Conservation (phyloP, 2,113 vertebrate species). For the Caracal caracal region DNA sequence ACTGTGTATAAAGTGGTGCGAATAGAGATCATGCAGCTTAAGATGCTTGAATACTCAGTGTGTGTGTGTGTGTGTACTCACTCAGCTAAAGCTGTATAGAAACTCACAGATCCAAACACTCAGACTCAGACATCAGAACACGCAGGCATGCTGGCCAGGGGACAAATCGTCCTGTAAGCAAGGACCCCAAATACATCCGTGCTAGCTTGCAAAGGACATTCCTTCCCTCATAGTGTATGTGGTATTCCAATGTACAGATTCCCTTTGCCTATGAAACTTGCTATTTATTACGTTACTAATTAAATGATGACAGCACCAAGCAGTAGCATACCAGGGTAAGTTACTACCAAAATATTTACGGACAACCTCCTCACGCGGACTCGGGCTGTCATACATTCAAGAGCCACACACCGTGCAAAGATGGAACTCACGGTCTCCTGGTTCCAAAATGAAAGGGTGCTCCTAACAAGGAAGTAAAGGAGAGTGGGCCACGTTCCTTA, state of each 20-base stretch:
- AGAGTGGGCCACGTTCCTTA: conserved; percentile 77
- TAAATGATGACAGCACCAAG: conserved; percentile 66
- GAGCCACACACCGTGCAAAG: conserved; percentile 77
- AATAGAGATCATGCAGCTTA: rapidly evolving
- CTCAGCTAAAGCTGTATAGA: rapidly evolving
- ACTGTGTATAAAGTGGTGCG: rapidly evolving
- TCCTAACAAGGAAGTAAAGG: conserved; percentile 80
- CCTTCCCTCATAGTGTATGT: not conserved
- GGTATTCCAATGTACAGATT: not conserved
- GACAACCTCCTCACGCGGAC: conserved; percentile 67
- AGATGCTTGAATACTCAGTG: rapidly evolving
- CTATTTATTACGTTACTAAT: conserved; percentile 48
- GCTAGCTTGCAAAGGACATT: not conserved
- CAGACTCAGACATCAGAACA: too few species aligned
- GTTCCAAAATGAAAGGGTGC: conserved; percentile 81
- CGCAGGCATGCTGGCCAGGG: rapidly evolving
- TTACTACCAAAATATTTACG: conserved; percentile 81
- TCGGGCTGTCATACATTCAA: conserved; percentile 72
- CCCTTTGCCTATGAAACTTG: conserved; percentile 59
- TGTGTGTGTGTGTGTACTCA: rapidly evolving
- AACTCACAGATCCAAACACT: not conserved
- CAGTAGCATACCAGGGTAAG: conserved; percentile 75
- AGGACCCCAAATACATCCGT: rapidly evolving
- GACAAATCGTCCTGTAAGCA: rapidly evolving
- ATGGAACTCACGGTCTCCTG: conserved; percentile 78